Percentiles rank a stretch among this genome's conserved stretches.
phyloP scores from a whole-genome alignment of 2,888 invertebrate genomes.

The Ecdyonurus torrentis region DNA sequence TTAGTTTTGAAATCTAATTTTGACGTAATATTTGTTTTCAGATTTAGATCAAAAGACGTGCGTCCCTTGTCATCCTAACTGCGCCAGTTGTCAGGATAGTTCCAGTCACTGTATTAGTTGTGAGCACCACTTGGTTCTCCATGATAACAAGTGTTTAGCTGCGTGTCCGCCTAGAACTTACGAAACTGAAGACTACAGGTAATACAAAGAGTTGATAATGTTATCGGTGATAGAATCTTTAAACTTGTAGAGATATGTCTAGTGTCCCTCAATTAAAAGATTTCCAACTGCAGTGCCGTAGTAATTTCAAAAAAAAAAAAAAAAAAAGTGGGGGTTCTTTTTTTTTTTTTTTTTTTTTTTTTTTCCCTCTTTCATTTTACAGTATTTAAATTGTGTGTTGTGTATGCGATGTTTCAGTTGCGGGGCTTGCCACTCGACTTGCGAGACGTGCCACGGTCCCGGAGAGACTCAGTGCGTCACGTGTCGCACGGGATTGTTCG shows the following conservation, averaged over 20 bases:
- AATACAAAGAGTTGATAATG: constrained; percentile 15
- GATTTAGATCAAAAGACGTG: constrained; percentile 58
- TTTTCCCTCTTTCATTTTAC: no score
- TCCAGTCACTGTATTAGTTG: constrained; percentile 74
- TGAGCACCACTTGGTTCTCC: constrained; percentile 71
- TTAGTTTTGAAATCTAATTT: neutral
- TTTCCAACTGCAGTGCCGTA: no score
- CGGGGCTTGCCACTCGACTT: constrained; percentile 58
- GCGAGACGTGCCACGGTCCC: constrained; percentile 65
- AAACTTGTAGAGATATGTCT: neutral
- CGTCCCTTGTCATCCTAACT: constrained; percentile 70
- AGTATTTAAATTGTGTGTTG: no score
- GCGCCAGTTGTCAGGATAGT: constrained; percentile 67
- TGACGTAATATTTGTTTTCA: constrained; percentile 19
- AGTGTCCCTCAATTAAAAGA: no score
- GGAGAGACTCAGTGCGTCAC: constrained; percentile 64
- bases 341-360: no score
- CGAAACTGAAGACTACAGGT: constrained; percentile 74
- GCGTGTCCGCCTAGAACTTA: constrained; percentile 67
- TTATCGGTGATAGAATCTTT: no score
- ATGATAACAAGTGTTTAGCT: constrained; percentile 65
- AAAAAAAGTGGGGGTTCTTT: no score
- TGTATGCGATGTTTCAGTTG: no score
- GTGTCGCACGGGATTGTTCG: constrained; percentile 54
- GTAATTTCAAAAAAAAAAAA: no score